Percentiles rank a stretch among this genome's conserved stretches.
phyloP scores from a whole-genome alignment of 2,797 vertebrate genomes.

The Pseudocheirus occidentalis region DNA sequence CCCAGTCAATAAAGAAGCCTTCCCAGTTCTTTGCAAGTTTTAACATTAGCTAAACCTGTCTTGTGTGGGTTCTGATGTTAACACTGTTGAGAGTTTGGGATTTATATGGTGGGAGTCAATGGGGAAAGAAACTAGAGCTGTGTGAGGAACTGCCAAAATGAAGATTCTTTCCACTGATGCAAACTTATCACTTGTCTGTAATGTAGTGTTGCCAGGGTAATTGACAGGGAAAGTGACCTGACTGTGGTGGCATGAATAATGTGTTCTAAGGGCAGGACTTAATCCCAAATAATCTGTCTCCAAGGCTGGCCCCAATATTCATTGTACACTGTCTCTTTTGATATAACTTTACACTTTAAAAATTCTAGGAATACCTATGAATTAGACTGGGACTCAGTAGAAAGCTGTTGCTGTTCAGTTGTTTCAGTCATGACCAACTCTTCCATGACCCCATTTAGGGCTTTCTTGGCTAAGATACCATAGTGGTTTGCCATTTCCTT shows the following conservation, averaged over 20 bases:
- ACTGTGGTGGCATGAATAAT: not conserved
- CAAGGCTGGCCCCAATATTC: not conserved
- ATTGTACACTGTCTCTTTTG: not conserved
- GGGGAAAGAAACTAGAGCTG: not conserved
- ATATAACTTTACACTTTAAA: not conserved
- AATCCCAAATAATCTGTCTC: not conserved
- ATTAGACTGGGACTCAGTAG: not conserved
- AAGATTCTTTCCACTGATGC: not conserved
- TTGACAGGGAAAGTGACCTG: not conserved
- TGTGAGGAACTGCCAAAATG: not conserved
- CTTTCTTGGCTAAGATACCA: not conserved
- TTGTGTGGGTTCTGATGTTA: not conserved
- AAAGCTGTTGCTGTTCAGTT: not conserved
- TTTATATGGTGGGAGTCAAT: not conserved
- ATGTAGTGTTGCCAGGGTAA: not conserved
- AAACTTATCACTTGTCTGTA: not conserved
- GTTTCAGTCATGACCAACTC: not conserved
- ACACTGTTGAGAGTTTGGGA: not conserved
- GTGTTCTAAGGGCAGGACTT: not conserved
- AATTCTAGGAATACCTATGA: not conserved
- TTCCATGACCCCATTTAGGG: rapidly evolving
- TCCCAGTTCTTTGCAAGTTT: not conserved
- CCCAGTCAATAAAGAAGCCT: not conserved
- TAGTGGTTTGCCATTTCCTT: not conserved
- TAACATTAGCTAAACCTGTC: not conserved